Conservation (phyloP, 2,797 vertebrate genomes). For the Peromyscus aztecus region DNA sequence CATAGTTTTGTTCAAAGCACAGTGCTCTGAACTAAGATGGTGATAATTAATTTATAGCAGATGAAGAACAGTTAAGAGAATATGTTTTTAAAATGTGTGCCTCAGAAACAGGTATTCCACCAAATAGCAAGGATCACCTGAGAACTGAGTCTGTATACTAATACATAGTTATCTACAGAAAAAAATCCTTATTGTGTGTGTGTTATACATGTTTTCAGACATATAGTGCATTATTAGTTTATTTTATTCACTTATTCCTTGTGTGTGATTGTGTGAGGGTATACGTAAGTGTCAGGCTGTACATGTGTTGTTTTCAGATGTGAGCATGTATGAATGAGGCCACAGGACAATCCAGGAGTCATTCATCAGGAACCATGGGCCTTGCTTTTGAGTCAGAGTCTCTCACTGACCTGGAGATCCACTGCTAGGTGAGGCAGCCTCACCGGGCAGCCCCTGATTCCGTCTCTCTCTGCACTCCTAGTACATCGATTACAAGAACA, state of each 20-base stretch:
- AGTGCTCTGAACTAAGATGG: slow-evolving; percentile 34
- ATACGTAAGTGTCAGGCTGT: background rate
- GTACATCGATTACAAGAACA: background rate
- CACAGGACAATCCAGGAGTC: background rate
- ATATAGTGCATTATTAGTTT: slow-evolving; percentile 4
- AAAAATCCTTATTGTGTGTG: background rate
- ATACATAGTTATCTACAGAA: background rate
- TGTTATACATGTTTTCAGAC: background rate
- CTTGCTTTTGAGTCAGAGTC: background rate
- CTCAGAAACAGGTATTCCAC: background rate
- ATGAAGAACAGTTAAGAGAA: slow-evolving; percentile 22
- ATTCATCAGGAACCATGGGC: background rate
- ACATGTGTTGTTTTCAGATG: background rate
- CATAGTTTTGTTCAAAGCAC: slow-evolving; percentile 53
- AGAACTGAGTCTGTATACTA: background rate
- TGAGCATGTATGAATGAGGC: background rate
- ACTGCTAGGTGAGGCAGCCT: background rate
- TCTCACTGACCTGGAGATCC: background rate
- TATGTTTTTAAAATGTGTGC: background rate
- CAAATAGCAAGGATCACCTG: background rate
- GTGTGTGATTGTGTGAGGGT: background rate
- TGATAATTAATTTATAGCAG: slow-evolving; percentile 36
- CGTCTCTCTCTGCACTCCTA: background rate
- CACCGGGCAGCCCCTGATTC: fast-evolving
- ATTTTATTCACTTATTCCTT: background rate